Evolutionary conservation across 2,797 vertebrate genomes (phyloP), one percentile per base, ranked within the genome.

Genomic region (Tadarida brasiliensis): DNA sequence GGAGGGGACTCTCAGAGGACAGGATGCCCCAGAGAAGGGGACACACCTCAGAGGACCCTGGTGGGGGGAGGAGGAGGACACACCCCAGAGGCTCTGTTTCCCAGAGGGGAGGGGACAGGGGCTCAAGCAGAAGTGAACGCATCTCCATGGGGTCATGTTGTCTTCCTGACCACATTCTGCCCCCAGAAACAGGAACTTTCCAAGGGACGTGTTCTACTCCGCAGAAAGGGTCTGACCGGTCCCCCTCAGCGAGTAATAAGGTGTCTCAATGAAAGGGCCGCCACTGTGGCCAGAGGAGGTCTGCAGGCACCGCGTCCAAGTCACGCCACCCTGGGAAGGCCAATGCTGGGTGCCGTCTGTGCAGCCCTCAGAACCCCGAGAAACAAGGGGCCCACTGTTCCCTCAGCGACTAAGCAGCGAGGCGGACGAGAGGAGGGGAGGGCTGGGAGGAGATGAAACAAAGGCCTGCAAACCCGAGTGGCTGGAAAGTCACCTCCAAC

Each of bases 331-430:
- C 80, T 26, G 16, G 1, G 7, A 54, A 54, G 78, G 95, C 88
- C 63, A 49, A 2, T 7, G 19, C 74, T 65, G 59, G 89, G 28
- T 5, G 4, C 39, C 5, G 82, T 2, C 86, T 33, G 39, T 0
- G 26, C 17, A 7, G 87, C 0, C 0, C 84, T 73, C 35, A 51
- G 80, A 49, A 80, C 33, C 59, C 12, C 0, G 70, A 68, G 84
- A 51, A 94, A 97, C 93, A 96, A 97, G 84, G 84, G 33, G 61
- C 74, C 83, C 65, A 74, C 71, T 96, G 96, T 97, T 81, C 61
- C 47, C 71, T 61, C 6, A 0, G 63, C 1, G 26, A 81, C 22
- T 0, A 77, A 54, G 90, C 93, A 17, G 26, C n/a, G 0, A 73
- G 82, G 94, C 76, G 14, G 30, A 11, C 11, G 1, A 11, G 63